phyloP scores from a whole-genome alignment of 2,797 vertebrate genomes.

The Antrozous pallidus region DNA sequence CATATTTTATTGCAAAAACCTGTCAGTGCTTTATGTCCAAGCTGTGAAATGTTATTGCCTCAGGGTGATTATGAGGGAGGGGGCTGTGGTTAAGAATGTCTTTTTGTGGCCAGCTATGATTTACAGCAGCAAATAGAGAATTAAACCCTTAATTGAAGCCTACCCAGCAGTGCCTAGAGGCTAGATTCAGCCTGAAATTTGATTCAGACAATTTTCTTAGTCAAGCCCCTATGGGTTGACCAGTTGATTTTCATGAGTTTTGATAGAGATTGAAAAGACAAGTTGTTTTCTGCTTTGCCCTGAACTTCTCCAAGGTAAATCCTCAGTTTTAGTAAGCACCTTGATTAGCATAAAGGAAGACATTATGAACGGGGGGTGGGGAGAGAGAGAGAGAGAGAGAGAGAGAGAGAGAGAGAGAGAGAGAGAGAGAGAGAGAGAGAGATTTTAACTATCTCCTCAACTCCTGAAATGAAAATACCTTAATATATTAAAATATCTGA shows the following conservation, averaged over 20 bases:
- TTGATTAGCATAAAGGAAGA: slow-evolving; percentile 64
- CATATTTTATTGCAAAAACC: slow-evolving; percentile 73
- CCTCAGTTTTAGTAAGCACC: slow-evolving; percentile 51
- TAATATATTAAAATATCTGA: neutral
- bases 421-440: neutral
- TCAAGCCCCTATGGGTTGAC: slow-evolving; percentile 34
- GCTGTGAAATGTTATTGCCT: slow-evolving; percentile 71
- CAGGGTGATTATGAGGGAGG: slow-evolving; percentile 56
- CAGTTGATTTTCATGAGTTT: slow-evolving; percentile 67
- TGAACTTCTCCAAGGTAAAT: slow-evolving; percentile 70
- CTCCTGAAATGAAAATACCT: neutral
- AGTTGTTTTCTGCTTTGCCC: slow-evolving; percentile 70
- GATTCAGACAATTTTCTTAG: slow-evolving; percentile 66
- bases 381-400: neutral
- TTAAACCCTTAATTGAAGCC: slow-evolving; percentile 62
- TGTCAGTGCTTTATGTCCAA: slow-evolving; percentile 72
- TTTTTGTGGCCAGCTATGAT: slow-evolving; percentile 67
- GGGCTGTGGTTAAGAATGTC: slow-evolving; percentile 59
- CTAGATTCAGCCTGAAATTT: slow-evolving; percentile 71
- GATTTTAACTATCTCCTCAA: slow-evolving; percentile 62
- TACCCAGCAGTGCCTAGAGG: slow-evolving; percentile 61
- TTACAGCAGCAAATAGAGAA: slow-evolving; percentile 66
- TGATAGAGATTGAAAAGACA: slow-evolving; percentile 73
- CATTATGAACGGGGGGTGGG: neutral
- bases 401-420: neutral